These are phyloP conservation scores for Cryptomyrus ogoouensis DNA, from an alignment of 2,113 vertebrate species.

Conservation along the genomic window DNA sequence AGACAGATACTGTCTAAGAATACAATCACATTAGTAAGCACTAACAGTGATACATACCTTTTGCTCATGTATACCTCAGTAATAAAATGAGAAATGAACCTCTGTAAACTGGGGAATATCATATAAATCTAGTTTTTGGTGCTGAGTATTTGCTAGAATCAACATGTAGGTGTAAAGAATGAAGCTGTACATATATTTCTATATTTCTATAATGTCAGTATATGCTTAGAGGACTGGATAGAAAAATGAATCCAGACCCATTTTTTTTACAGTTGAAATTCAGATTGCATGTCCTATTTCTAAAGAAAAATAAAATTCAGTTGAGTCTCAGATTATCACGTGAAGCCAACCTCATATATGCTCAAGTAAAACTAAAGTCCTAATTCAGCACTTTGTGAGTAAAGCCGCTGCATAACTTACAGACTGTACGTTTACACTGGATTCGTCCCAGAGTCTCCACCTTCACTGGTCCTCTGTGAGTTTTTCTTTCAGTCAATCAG, in stretches of 20 bases:
- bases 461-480: not conserved
- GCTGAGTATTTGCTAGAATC: not conserved
- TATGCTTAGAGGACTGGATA: not conserved
- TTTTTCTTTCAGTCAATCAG: not conserved
- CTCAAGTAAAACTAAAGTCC: conserved; percentile 4
- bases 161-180: not conserved
- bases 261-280: not conserved
- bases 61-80: not conserved
- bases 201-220: not conserved
- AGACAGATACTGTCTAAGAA: not conserved
- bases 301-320: not conserved
- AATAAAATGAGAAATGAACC: not conserved
- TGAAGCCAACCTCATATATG: not conserved
- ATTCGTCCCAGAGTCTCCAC: not conserved
- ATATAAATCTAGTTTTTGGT: not conserved
- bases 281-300: not conserved
- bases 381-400: conserved; percentile 18
- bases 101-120: not conserved
- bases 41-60: not conserved
- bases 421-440: conserved; percentile 10
- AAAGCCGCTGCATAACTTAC: not conserved
- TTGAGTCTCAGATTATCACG: not conserved
- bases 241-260: not conserved
- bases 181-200: not conserved
- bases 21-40: not conserved